phyloP scores from a whole-genome alignment of 2,888 invertebrate genomes.

The Pogonocherus hispidulus region DNA sequence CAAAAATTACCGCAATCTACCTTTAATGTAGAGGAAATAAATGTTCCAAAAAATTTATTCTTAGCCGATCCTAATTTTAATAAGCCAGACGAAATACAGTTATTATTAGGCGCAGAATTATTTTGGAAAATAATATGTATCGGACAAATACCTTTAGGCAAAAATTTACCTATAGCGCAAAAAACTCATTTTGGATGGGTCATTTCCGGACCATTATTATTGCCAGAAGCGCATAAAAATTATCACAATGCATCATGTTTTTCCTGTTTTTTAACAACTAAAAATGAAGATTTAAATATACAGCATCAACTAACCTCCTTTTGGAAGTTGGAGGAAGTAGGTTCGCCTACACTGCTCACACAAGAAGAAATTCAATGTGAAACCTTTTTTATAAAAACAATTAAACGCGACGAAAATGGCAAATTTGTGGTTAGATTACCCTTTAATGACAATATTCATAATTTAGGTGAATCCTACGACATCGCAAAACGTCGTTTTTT shows the following conservation, averaged over 20 bases:
- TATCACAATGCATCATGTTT: not conserved
- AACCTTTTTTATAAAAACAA: not conserved
- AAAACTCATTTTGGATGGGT: slow-evolving; percentile 14
- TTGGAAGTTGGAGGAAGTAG: slow-evolving; percentile 49
- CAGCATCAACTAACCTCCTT: slow-evolving; percentile 37
- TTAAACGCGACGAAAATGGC: not conserved
- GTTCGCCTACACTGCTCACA: not conserved
- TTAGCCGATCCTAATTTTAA: slow-evolving; percentile 10
- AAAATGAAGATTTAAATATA: slow-evolving; percentile 17
- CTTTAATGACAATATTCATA: slow-evolving; percentile 21
- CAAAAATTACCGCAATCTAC: slow-evolving; percentile 5
- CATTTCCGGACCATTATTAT: not conserved
- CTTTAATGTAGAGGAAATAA: not conserved
- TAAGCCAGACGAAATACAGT: not conserved
- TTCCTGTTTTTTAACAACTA: slow-evolving; percentile 8
- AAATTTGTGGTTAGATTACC: slow-evolving; percentile 19
- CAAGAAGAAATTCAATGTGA: slow-evolving; percentile 26
- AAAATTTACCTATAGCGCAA: slow-evolving; percentile 8
- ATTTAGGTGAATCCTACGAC: slow-evolving; percentile 19
- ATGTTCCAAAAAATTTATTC: slow-evolving; percentile 5
- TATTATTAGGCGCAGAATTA: slow-evolving; percentile 6
- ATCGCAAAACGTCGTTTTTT: slow-evolving; percentile 23
- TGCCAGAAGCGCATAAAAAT: not conserved
- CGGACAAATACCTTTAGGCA: slow-evolving; percentile 9
- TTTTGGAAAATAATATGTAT: slow-evolving; percentile 9